Evolutionary conservation across 1,140 invertebrate species (phyloP).

Genomic region (Drosophila equinoxialis): DNA sequence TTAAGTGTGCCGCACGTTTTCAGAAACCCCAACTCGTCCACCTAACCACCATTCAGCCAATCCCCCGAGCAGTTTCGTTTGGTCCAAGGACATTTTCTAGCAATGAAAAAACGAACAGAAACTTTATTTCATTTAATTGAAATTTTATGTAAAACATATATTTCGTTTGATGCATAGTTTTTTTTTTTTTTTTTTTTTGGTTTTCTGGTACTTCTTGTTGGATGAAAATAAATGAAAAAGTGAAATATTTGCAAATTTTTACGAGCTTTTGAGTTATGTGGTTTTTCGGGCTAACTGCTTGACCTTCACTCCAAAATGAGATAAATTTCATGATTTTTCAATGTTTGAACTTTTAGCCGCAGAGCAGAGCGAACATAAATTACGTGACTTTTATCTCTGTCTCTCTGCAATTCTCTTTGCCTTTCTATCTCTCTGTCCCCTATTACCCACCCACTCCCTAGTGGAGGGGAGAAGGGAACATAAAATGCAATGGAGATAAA

Average conservation of each 20-base stretch:
- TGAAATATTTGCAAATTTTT: constrained; percentile 73
- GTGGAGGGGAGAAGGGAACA: constrained; percentile 39
- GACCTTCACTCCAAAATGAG: constrained; percentile 63
- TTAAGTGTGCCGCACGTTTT: constrained; percentile 67
- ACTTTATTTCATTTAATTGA: constrained; percentile 80
- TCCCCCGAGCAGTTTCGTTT: constrained; percentile 22
- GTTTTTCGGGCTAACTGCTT: constrained; percentile 44
- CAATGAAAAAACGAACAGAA: constrained; percentile 29
- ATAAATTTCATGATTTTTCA: constrained; percentile 78
- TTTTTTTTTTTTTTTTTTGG: constrained; percentile 31
- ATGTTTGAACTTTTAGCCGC: constrained; percentile 69
- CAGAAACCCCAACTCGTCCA: not conserved
- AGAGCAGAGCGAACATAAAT: constrained; percentile 70
- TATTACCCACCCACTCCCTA: not conserved
- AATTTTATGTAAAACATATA: constrained; percentile 80
- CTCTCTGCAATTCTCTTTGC: not conserved
- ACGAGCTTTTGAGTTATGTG: constrained; percentile 72
- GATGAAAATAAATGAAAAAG: constrained; percentile 25
- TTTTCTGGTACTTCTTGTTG: not conserved
- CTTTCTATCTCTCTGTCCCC: not conserved
- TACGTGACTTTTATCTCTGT: constrained; percentile 50
- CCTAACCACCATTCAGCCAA: not conserved
- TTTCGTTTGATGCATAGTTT: constrained; percentile 73
- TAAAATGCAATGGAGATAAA: constrained; percentile 70
- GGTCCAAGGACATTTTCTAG: constrained; percentile 54